These are phyloP conservation scores for Smutsia gigantea DNA, from an alignment of 2,797 vertebrate genomes.

Conservation along the genomic window DNA sequence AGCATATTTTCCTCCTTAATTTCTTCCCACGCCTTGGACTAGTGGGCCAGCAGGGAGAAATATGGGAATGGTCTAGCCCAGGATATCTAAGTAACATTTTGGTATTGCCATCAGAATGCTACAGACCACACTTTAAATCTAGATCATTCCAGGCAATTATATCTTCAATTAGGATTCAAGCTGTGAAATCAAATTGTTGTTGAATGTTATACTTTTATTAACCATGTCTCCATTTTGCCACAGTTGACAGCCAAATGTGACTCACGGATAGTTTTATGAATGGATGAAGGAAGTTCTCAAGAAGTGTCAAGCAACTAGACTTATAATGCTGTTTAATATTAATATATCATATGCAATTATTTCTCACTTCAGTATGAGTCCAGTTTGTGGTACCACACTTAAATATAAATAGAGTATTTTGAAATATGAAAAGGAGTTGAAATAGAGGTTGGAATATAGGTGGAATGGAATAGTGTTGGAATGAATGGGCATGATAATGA, in stretches of 20 bases:
- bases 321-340: neutral
- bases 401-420: neutral
- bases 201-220: neutral
- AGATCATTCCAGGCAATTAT: neutral
- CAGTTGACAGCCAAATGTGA: neutral
- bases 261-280: neutral
- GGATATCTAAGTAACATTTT: neutral
- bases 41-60: neutral
- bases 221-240: neutral
- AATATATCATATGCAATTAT: neutral
- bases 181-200: neutral
- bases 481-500: neutral
- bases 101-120: neutral
- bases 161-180: neutral
- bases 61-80: neutral
- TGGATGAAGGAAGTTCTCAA: neutral
- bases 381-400: neutral
- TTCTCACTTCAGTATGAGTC: neutral
- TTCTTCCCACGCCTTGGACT: neutral
- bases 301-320: neutral
- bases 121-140: neutral
- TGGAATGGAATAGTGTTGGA: neutral
- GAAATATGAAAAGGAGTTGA: conserved; percentile 33
- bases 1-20: neutral
- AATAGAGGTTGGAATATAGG: neutral